A percentile compares a stretch with the other conserved stretches of the same genome.
These are phyloP conservation scores for Tilapia sparmanii DNA, from an alignment of 2,113 vertebrate species.

Conservation along the genomic window DNA sequence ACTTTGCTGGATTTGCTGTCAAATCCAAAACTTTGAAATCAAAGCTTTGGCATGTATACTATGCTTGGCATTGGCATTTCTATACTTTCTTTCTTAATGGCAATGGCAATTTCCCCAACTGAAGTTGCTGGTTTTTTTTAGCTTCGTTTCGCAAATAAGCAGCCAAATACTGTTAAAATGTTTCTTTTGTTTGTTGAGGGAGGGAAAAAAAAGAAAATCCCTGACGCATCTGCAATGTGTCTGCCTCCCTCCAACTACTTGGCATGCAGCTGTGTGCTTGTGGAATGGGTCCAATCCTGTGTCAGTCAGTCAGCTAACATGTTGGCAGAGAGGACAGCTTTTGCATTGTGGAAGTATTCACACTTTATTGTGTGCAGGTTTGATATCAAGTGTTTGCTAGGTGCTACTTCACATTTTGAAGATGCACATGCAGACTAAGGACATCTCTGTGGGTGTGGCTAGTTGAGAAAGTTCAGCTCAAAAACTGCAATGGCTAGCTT, in stretches of 20 bases:
- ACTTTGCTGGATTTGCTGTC: background rate
- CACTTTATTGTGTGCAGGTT: background rate
- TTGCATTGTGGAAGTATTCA: background rate
- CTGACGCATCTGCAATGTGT: background rate
- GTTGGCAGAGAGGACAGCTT: background rate
- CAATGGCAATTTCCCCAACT: background rate
- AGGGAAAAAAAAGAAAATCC: background rate
- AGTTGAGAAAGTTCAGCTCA: background rate
- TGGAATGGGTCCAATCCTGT: background rate
- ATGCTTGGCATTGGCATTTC: background rate
- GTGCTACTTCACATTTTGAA: background rate
- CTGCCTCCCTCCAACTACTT: background rate
- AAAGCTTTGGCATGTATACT: background rate
- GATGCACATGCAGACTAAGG: background rate
- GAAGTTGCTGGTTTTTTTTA: background rate
- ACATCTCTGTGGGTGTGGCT: background rate
- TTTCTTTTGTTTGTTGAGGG: background rate
- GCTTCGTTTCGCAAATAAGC: background rate
- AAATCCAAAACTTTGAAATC: background rate
- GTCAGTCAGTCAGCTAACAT: background rate
- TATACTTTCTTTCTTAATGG: background rate
- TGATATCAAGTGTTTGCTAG: background rate
- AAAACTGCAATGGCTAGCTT: background rate
- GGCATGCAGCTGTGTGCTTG: background rate
- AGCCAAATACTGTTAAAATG: background rate